Evolutionary conservation across 2,113 vertebrate genomes (phyloP).

Genomic region (Alligator mississippiensis): DNA sequence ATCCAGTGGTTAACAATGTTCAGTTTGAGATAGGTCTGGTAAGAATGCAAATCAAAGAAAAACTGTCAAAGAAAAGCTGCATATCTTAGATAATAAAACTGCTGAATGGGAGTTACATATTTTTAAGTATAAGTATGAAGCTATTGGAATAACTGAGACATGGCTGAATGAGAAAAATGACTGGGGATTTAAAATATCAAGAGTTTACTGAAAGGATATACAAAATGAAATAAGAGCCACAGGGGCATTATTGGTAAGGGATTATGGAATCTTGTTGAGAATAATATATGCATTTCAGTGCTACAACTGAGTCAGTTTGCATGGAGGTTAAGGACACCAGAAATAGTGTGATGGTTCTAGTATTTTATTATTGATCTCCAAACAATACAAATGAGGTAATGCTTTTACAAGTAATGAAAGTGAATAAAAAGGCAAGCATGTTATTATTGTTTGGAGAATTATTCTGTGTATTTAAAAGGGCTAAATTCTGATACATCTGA

Average conservation of each 20-base stretch:
- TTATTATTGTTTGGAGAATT: neutral
- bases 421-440: neutral
- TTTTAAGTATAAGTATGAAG: conserved; percentile 29
- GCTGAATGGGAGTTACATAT: conserved; percentile 50
- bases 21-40: conserved; percentile 11
- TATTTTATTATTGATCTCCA: neutral
- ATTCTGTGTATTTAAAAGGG: neutral
- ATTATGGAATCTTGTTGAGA: conserved; percentile 4
- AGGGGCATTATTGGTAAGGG: conserved; percentile 3
- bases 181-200: conserved; percentile 40
- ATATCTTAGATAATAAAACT: neutral
- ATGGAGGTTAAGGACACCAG: neutral
- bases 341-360: neutral
- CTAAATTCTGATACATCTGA: neutral
- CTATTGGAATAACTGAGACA: conserved; percentile 28
- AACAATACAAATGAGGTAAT: neutral
- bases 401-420: neutral
- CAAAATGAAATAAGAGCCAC: neutral
- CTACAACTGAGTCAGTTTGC: neutral
- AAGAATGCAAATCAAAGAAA: conserved; percentile 46
- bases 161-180: conserved; percentile 13
- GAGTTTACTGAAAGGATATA: conserved; percentile 23
- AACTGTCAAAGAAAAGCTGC: conserved; percentile 27
- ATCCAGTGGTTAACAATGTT: conserved; percentile 20
- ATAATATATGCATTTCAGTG: neutral